A percentile compares a stretch with the other conserved stretches of the same genome.
These are phyloP conservation scores for Icerya purchasi DNA, from an alignment of 2,888 invertebrate genomes.

Conservation along the genomic window DNA sequence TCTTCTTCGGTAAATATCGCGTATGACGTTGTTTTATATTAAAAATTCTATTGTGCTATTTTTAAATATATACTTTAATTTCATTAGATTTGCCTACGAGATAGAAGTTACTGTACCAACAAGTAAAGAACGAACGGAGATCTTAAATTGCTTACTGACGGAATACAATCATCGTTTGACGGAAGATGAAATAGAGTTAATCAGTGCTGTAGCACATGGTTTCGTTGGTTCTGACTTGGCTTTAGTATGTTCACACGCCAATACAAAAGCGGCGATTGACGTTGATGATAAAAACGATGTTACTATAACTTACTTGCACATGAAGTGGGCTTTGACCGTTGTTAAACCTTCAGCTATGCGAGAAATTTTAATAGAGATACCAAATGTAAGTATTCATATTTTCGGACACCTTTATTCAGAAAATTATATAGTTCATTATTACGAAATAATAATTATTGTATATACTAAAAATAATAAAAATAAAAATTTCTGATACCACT, in stretches of 20 bases:
- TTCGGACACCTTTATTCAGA: too few species aligned
- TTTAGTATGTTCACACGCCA: constrained; percentile 52
- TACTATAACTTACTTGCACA: constrained; percentile 29
- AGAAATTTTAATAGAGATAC: constrained; percentile 66
- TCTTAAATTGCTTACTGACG: constrained; percentile 40
- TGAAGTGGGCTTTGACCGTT: constrained; percentile 39
- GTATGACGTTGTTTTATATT: too few species aligned
- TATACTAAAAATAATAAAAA: too few species aligned
- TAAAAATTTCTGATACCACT: too few species aligned
- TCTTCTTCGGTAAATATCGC: too few species aligned
- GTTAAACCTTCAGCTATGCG: constrained; percentile 80
- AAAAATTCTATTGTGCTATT: neutral
- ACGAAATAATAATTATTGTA: too few species aligned
- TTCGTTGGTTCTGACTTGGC: constrained; percentile 76
- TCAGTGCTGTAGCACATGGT: constrained; percentile 60
- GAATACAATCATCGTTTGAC: constrained; percentile 6
- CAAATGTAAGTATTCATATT: constrained; percentile 37
- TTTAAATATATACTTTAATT: constrained; percentile 4
- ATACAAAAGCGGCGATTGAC: constrained; percentile 25
- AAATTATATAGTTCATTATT: too few species aligned
- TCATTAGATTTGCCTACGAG: constrained; percentile 46
- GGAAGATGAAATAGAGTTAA: constrained; percentile 32
- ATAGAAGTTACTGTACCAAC: constrained; percentile 59
- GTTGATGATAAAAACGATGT: constrained; percentile 19
- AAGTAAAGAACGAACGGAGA: constrained; percentile 39